A percentile compares a stretch with the other conserved stretches of the same genome.
These are phyloP conservation scores for Geococcyx californianus DNA, from an alignment of 2,113 vertebrate species.

Conservation along the genomic window DNA sequence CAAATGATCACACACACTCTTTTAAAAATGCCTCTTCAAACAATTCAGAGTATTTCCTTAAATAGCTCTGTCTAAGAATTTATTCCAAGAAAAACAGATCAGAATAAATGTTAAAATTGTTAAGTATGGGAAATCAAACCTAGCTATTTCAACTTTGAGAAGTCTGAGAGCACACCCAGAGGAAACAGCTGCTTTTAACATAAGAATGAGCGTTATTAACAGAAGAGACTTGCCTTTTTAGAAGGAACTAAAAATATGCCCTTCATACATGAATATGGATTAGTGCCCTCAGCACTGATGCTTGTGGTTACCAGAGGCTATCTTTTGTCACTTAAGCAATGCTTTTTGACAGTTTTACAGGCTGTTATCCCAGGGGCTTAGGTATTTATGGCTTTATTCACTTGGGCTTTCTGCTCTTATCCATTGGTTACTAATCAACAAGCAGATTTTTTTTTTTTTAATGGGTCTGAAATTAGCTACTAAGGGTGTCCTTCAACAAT, in stretches of 20 bases:
- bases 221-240: conserved; percentile 21
- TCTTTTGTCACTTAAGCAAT: conserved; percentile 69
- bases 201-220: not conserved
- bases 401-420: conserved; percentile 59
- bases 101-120: not conserved
- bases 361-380: conserved; percentile 64
- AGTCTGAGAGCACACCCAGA: not conserved
- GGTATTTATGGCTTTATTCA: conserved; percentile 74
- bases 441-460: conserved; percentile 51
- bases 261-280: conserved; percentile 28
- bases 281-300: not conserved
- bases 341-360: conserved; percentile 78
- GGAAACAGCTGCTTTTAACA: not conserved
- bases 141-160: conserved; percentile 14
- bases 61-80: not conserved
- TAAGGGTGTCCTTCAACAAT: conserved; percentile 54
- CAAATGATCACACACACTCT: not conserved
- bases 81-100: conserved; percentile 11
- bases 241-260: conserved; percentile 39
- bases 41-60: not conserved
- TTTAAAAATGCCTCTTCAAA: not conserved
- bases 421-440: conserved; percentile 59
- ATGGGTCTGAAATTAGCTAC: conserved; percentile 63
- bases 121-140: conserved; percentile 8
- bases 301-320: conserved; percentile 45